Percentiles rank a stretch among this genome's conserved stretches.
Evolutionary conservation across 2,113 vertebrate genomes (phyloP).

Genomic region (Chaetorhynchus papuensis): DNA sequence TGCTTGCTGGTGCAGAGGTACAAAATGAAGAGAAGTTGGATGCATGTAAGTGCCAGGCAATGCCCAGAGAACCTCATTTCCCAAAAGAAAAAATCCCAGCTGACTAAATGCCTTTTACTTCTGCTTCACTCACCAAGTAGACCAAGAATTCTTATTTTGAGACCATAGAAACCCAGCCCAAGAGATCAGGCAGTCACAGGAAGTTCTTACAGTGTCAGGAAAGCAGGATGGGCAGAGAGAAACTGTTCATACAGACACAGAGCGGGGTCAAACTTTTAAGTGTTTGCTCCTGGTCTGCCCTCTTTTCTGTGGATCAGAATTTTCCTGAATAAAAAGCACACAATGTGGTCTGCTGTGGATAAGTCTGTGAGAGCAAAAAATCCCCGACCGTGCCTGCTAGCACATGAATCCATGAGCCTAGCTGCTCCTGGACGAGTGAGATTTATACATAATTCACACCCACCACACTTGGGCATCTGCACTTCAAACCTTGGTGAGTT

Average conservation of each 20-base stretch:
- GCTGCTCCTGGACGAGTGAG: accelerated
- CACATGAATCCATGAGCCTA: accelerated
- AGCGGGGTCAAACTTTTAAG: neutral
- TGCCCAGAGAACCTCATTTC: neutral
- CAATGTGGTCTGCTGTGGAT: neutral
- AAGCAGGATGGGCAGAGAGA: neutral
- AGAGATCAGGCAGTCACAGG: neutral
- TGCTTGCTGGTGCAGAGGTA: neutral
- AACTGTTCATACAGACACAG: neutral
- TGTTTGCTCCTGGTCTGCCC: neutral
- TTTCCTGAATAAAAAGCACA: neutral
- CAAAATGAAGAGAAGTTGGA: neutral
- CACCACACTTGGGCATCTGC: neutral
- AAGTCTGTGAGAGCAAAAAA: neutral
- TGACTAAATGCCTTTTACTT: neutral
- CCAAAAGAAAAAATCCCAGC: neutral
- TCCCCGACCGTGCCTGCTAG: neutral
- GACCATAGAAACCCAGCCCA: no score
- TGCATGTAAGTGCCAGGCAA: neutral
- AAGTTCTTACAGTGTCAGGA: neutral
- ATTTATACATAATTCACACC: neutral
- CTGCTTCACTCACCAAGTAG: no score
- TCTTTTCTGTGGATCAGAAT: neutral
- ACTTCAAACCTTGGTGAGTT: neutral
- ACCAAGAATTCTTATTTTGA: no score